Percentiles rank a stretch among this genome's conserved stretches.
Conservation (phyloP, 2,888 invertebrate genomes). For the Tanypteryx hageni region DNA sequence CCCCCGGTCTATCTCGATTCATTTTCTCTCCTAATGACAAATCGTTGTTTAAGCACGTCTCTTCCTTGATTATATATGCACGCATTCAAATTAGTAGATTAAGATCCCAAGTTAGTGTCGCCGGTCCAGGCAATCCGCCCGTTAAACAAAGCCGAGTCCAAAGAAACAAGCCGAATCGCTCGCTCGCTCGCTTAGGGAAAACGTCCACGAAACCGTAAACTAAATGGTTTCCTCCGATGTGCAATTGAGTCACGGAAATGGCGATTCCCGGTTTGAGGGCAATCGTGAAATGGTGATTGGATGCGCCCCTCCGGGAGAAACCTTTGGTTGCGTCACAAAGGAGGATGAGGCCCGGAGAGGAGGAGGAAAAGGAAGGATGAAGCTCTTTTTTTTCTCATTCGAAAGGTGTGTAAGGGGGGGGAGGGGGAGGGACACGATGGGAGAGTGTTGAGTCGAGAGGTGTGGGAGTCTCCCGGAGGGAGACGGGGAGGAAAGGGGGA, state of each 20-base stretch:
- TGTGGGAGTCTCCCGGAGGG: too few relatives aligned
- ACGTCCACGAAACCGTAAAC: constrained; percentile 28
- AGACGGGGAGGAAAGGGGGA: too few relatives aligned
- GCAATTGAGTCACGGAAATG: constrained; percentile 62
- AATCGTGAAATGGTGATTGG: constrained; percentile 59
- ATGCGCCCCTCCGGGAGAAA: constrained; percentile 17
- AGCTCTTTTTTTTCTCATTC: not conserved
- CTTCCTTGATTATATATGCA: not conserved
- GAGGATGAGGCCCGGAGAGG: not conserved
- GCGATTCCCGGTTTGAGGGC: constrained; percentile 63
- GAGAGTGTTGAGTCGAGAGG: too few relatives aligned
- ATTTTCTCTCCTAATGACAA: not conserved
- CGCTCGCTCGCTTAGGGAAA: not conserved
- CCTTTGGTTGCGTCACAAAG: not conserved
- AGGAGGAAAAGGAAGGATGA: not conserved
- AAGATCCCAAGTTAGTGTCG: not conserved
- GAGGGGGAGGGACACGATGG: too few relatives aligned
- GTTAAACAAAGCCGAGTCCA: not conserved
- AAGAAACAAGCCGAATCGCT: not conserved
- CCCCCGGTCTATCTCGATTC: not conserved
- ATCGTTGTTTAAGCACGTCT: not conserved
- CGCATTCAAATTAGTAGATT: not conserved
- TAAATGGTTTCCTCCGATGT: constrained; percentile 31
- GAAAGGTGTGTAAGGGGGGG: not conserved
- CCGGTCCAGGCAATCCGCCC: not conserved